Evolutionary conservation across 2,888 invertebrate genomes (phyloP), one percentile per base, ranked within the genome.

Genomic region (Lacanobia wlatinum): DNA sequence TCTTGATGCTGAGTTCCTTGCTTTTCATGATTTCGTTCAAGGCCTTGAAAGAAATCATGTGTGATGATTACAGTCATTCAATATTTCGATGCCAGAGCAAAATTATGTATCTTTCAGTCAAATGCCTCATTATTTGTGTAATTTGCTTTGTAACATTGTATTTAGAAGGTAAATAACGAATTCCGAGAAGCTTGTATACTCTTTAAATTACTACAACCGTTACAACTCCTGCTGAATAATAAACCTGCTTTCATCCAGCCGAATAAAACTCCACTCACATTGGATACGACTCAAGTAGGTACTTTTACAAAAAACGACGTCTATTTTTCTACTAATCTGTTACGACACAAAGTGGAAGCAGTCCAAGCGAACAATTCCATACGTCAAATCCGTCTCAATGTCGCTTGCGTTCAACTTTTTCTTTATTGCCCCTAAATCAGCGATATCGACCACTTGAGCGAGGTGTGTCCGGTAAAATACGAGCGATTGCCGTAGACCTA

Each of bases 401-500:
- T 53, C 60, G 38, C 52, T 55, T 61, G 61, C 70, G 48, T 65
- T 66, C 66, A 70, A 72, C 46, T 65, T 82, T 50, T 72, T 78
- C 68, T 77, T 73, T 80, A 73, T 53, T 69, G 50, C 72, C 67
- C 62, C 70, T 71, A 66, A 77, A 72, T 80, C 73, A 83, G 61
- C 64, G 59, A 46, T 71, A 83, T 83, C 71, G 77, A 83, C 65
- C 80, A 73, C 58, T 77, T 61, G 56, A 72, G 34, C 40, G 34
- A 73, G 70, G 73, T 81, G 73, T 78, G 81, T 79, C 82, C 81
- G 62, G 70, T 83, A 66, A 76, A 74, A 70, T 79, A 79, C 69
- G 70, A 34, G 43, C 74, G 59, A 67, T 83, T 76, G 65, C 69
- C 75, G 70, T 73, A 81, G 84, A 83, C 83, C 87, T 84, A 87